Conservation (phyloP, 2,797 vertebrate species). For the Botia almorhae region DNA sequence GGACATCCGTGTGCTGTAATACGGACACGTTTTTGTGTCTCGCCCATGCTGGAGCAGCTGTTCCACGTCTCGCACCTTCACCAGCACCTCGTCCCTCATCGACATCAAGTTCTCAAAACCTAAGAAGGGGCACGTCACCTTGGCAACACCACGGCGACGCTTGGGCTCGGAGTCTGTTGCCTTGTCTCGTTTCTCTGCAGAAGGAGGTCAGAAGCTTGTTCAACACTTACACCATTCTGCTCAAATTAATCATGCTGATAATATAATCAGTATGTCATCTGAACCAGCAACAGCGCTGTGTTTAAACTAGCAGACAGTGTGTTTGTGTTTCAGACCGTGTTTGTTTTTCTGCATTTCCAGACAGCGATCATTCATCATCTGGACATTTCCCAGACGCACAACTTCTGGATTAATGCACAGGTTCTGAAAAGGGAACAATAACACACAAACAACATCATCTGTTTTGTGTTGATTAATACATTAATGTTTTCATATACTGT, state of each 20-base stretch:
- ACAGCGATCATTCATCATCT: conserved; percentile 94
- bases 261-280: neutral
- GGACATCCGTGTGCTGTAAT: conserved; percentile 87
- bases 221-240: neutral
- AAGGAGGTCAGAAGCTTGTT: conserved; percentile 1
- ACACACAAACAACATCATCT: neutral
- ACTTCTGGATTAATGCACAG: conserved; percentile 94
- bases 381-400: conserved; percentile 79
- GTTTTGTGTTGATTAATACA: neutral
- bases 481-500: neutral
- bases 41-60: conserved; percentile 67
- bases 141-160: conserved; percentile 72
- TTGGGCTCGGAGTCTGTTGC: conserved; percentile 71
- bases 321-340: conserved; percentile 74
- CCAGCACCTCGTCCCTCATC: conserved; percentile 86
- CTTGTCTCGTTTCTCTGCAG: conserved; percentile 41
- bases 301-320: neutral
- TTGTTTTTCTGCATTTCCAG: conserved; percentile 95
- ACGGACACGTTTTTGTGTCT: conserved; percentile 86
- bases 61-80: conserved; percentile 89
- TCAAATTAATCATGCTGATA: neutral
- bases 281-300: neutral
- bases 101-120: conserved; percentile 83
- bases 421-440: conserved; percentile 75
- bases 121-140: conserved; percentile 80